These are phyloP conservation scores for Haliclystus octoradiatus DNA, from an alignment of 30 jellyfish, hydroid and myxozoan species.

Conservation along the genomic window DNA sequence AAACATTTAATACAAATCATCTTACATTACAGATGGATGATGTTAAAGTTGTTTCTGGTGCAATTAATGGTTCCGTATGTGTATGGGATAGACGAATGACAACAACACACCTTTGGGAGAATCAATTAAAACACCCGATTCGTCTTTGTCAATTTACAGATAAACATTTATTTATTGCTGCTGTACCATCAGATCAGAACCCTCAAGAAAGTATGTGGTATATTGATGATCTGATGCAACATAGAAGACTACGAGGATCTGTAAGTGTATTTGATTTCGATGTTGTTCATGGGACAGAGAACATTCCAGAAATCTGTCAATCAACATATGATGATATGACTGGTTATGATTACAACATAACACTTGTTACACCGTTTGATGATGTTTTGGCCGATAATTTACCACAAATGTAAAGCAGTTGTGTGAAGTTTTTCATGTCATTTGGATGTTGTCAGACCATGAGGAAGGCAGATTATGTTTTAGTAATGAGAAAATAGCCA, in stretches of 20 bases:
- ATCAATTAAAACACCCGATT: slow-evolving; percentile 45
- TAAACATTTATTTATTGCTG: slow-evolving; percentile 24
- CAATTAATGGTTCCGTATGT: slow-evolving; percentile 30
- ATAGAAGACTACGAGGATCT: slow-evolving; percentile 58
- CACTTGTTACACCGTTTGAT: slow-evolving; percentile 47
- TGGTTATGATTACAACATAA: slow-evolving; percentile 57
- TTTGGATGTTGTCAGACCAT: too few species aligned
- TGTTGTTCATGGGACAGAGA: slow-evolving; percentile 8
- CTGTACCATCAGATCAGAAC: slow-evolving; percentile 34
- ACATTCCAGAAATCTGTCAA: slow-evolving; percentile 52
- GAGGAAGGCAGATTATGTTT: too few species aligned
- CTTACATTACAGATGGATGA: slow-evolving; percentile 54
- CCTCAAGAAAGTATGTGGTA: slow-evolving; percentile 52
- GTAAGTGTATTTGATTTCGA: slow-evolving; percentile 46
- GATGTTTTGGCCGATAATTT: slow-evolving; percentile 11
- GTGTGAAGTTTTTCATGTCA: too few species aligned
- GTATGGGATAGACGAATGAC: slow-evolving; percentile 54
- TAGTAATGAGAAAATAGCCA: too few species aligned
- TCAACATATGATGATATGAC: slow-evolving; percentile 41
- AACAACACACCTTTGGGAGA: slow-evolving; percentile 40
- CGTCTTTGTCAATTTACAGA: slow-evolving; percentile 35
- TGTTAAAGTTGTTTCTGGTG: slow-evolving; percentile 66
- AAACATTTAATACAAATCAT: too few species aligned
- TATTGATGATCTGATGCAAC: slow-evolving; percentile 67
- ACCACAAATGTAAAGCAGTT: too few species aligned